These are phyloP conservation scores for Dendroctonus valens DNA, from an alignment of 1,140 invertebrate genomes.

Conservation along the genomic window DNA sequence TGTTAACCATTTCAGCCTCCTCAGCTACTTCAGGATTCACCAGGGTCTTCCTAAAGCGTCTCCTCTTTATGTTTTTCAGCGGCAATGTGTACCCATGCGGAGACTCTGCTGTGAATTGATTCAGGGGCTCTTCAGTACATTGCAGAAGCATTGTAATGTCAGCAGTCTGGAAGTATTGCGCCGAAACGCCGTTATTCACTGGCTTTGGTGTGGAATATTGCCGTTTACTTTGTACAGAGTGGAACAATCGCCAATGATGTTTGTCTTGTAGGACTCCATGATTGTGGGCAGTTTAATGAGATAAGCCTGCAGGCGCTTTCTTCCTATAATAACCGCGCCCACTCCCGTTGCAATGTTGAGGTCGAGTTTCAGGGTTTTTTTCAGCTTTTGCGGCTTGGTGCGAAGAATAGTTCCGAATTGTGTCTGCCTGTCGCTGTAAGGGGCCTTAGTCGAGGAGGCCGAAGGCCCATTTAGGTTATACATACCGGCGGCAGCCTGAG, in stretches of 20 bases:
- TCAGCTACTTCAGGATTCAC: constrained; percentile 41
- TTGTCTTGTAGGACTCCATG: constrained; percentile 46
- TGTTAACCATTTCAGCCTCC: constrained; percentile 40
- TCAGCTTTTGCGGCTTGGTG: constrained; percentile 43
- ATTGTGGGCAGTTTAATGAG: constrained; percentile 46
- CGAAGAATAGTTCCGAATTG: constrained; percentile 35
- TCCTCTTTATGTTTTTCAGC: constrained; percentile 45
- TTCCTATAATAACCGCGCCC: constrained; percentile 37
- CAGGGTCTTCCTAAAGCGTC: constrained; percentile 45
- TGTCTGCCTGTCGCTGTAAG: constrained; percentile 38
- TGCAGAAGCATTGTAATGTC: constrained; percentile 45
- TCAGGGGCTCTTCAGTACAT: constrained; percentile 28
- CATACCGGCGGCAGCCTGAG: constrained; percentile 43
- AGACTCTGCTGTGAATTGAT: constrained; percentile 26
- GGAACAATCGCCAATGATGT: constrained; percentile 34
- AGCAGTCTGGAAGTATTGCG: constrained; percentile 35
- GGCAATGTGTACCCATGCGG: constrained; percentile 43
- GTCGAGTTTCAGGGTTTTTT: constrained; percentile 40
- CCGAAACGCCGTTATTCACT: too few species aligned
- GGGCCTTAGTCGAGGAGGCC: background rate
- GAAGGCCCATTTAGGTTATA: background rate
- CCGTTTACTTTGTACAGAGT: constrained; percentile 38
- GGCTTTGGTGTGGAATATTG: too few species aligned
- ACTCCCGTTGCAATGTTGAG: constrained; percentile 33
- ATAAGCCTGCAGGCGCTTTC: constrained; percentile 33